Percentiles rank a stretch among this genome's conserved stretches.
Evolutionary conservation across 1,140 invertebrate species (phyloP).

Genomic region (Diuraphis noxia): DNA sequence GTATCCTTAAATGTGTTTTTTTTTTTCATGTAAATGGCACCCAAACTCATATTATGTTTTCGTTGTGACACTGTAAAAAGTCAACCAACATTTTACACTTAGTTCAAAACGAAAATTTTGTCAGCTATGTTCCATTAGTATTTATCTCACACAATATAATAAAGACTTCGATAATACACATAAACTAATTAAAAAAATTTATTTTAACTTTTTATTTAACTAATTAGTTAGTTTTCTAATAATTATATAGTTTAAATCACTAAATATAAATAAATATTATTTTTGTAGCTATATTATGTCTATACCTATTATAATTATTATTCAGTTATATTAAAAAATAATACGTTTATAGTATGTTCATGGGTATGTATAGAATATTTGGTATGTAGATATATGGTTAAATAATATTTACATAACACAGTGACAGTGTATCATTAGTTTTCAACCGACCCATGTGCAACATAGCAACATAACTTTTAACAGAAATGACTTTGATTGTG

Average conservation of each 20-base stretch:
- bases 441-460: background rate
- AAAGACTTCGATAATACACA: background rate
- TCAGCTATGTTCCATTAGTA: background rate
- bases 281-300: background rate
- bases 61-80: background rate
- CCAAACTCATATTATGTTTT: background rate
- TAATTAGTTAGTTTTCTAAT: background rate
- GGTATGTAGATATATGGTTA: too few species aligned
- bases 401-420: too few species aligned
- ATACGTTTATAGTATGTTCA: background rate
- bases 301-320: too few species aligned
- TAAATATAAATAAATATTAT: too few species aligned
- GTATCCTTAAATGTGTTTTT: background rate
- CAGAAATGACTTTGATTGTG: background rate
- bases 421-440: background rate
- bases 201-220: background rate
- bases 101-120: background rate
- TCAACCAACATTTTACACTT: background rate
- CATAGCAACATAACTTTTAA: background rate
- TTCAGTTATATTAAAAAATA: background rate
- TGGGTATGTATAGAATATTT: too few species aligned
- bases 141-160: background rate
- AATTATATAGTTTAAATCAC: background rate
- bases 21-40: background rate
- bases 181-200: background rate